Evolutionary conservation across 2,888 invertebrate species (phyloP), one percentile per base, ranked within the genome.

Genomic region (Flabesymbios commensalis): DNA sequence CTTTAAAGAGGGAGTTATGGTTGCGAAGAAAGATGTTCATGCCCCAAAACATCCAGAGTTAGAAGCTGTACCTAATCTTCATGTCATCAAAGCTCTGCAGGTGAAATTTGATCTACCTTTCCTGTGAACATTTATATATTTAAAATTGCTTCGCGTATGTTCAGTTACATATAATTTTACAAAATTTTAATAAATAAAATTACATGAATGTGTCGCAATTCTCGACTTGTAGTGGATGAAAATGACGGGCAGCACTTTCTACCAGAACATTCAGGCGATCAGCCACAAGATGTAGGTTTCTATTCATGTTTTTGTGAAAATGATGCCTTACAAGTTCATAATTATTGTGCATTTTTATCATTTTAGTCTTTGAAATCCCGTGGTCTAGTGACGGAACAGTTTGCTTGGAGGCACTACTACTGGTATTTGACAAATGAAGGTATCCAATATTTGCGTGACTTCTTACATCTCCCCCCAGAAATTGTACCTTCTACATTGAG

Each of bases 361-460:
- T 28, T 53, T 7, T 78, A 89, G 88, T 94, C 94, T 7, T 86
- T 99, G 73, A 96, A 96, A 85, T 98, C 98, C 2, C 89, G 92
- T 83, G 98, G 97, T 63, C 92, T 90, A 79, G 99, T 99, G n/a
- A 94, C 92, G 84, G 98, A 99, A 87, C 98, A 99, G 85, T 99
- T 99, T 84, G 97, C 98, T 3, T 99, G 99, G 99, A 90, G 98
- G 78, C 98, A 99, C 84, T 99, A 93, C 79, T 99, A 99, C 84
- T 99, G 98, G 97, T 95, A 94, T 85, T 87, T 99, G 74, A 99
- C 96, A 70, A 98, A 99, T 83, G 94, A 97, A 79, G 99, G 99
- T 73, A 98, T 99, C 82, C 93, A 94, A 83, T 98, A 94, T 84
- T 86, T 99, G 71, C 88, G 99, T 71, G 80, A 81, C 79, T 97